Evolutionary conservation across 2,888 invertebrate genomes (phyloP), one percentile per base, ranked within the genome.

Genomic region (Monochamus alternatus): DNA sequence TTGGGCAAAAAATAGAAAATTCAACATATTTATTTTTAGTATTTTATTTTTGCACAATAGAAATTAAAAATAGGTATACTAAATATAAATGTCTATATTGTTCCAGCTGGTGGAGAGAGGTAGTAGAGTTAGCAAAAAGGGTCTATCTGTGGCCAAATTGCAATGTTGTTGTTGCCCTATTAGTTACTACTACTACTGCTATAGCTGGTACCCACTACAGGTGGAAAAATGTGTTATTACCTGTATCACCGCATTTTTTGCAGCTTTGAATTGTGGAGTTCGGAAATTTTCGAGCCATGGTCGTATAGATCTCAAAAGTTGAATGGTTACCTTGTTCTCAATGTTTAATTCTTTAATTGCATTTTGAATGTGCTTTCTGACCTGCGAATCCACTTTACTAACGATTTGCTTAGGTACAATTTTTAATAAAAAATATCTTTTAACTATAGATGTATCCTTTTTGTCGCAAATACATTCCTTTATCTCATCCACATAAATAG

Each of bases 271-370:
- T 80, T 86, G 87, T 66, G 87, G 84, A 58, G 87, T 85, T 22
- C 83, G 79, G 64, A 87, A 85, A 82, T 89, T 85, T 80, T 89
- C 89, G 7, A 86, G 77, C 90, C 90, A 90, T 0, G 90, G 89
- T 74, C 88, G 82, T 14, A 85, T 85, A 1, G 85, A 81, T 44
- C 82, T 82, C 3, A 85, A 60, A 59, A 86, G 67, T 52, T 88
- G 85, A 14, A 85, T 83, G 5, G 83, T 83, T 0, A 89, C 87
- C 51, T 84, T 85, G 74, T 87, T 88, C 64, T 85, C 82, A 47
- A 88, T 86, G n/a, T 85, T 83, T 7, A 87, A 76, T 31, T 87
- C 81, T 65, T 86, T 85, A 3, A 83, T 83, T 7, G 83, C 76
- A 30, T 83, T 81, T 47, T 86, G 81, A 14, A 89, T 78, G 74